Evolutionary conservation across 2,888 invertebrate species (phyloP).

Genomic region (Bursaphelenchus okinawaensis): DNA sequence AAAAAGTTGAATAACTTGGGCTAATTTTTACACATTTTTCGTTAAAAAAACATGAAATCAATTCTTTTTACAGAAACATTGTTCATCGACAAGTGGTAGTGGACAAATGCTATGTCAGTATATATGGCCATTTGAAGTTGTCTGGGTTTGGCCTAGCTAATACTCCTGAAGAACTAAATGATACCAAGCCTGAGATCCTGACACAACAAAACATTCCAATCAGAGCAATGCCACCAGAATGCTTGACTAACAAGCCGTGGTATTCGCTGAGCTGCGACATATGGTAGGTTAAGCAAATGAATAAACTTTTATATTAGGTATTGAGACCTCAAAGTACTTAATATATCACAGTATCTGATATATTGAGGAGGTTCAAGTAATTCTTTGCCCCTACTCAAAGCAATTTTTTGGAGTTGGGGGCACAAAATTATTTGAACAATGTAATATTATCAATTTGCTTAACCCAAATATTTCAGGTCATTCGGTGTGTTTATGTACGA

Average conservation of each 20-base stretch:
- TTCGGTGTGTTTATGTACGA: slow-evolving; percentile 30
- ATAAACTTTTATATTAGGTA: background rate
- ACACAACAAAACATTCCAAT: background rate
- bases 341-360: too few relatives aligned
- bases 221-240: background rate
- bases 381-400: too few relatives aligned
- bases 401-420: too few relatives aligned
- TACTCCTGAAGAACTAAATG: background rate
- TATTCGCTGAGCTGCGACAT: background rate
- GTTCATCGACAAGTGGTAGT: background rate
- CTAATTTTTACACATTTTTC: too few relatives aligned
- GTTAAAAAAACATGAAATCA: background rate
- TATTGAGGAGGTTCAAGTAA: too few relatives aligned
- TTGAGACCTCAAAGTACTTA: too few relatives aligned
- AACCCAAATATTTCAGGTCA: slow-evolving; percentile 20
- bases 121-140: background rate
- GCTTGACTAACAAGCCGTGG: background rate
- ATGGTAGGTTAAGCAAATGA: too few relatives aligned
- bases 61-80: background rate
- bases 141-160: background rate
- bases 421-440: too few relatives aligned
- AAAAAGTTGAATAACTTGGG: too few relatives aligned
- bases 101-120: background rate
- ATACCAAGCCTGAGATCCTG: background rate
- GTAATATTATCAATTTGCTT: background rate